These are phyloP conservation scores for Poeciliopsis retropinna DNA, from an alignment of 2,113 vertebrate genomes.

Conservation along the genomic window DNA sequence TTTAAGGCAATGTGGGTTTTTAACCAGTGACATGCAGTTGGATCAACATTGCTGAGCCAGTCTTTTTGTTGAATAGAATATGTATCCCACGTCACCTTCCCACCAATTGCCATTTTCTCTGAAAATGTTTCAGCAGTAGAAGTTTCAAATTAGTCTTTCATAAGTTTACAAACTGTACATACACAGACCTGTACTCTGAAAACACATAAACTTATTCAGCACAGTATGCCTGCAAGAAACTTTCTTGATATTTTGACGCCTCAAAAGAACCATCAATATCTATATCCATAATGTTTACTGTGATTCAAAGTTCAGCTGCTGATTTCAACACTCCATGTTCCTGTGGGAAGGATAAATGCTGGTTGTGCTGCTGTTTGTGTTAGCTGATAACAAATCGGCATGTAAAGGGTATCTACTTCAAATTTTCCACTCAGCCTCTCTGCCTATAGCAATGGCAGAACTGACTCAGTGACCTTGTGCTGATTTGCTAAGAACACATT, in stretches of 20 bases:
- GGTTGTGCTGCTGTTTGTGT: constrained; percentile 29
- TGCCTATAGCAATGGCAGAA: no score
- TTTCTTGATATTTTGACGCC: constrained; percentile 28
- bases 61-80: no score
- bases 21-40: no score
- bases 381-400: constrained; percentile 34
- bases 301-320: constrained; percentile 32
- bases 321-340: constrained; percentile 7
- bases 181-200: no score
- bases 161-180: no score
- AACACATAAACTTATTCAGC: not conserved
- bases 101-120: no score
- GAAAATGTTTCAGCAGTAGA: no score
- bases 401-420: not conserved
- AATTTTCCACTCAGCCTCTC: constrained; percentile 36
- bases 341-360: constrained; percentile 43
- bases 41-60: no score
- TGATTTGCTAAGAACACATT: not conserved
- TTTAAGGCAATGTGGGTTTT: no score
- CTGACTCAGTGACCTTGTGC: not conserved
- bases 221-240: constrained; percentile 5
- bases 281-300: constrained; percentile 64
- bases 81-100: no score
- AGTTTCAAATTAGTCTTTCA: no score
- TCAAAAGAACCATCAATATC: constrained; percentile 43